Percentiles rank a stretch among this genome's conserved stretches.
These are phyloP conservation scores for Tursiops truncatus DNA, from an alignment of 2,113 vertebrate species.

Conservation along the genomic window DNA sequence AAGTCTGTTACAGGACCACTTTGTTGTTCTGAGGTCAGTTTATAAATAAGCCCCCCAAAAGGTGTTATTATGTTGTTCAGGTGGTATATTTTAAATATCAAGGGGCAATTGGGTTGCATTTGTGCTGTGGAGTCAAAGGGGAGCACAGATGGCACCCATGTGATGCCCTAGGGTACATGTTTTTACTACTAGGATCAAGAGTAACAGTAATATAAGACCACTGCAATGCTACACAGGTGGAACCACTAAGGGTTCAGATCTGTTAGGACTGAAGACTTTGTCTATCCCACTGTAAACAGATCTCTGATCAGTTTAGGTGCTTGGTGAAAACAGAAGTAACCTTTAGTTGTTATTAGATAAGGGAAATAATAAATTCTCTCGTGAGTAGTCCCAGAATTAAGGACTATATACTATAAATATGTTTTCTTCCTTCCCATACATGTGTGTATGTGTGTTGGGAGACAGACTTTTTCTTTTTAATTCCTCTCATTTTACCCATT, in stretches of 20 bases:
- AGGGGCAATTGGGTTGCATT: not conserved
- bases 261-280: not conserved
- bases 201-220: not conserved
- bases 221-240: accelerated
- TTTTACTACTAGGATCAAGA: not conserved
- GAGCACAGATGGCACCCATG: not conserved
- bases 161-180: not conserved
- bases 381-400: not conserved
- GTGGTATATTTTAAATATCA: not conserved
- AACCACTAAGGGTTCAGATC: not conserved
- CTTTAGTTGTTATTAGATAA: not conserved
- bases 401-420: not conserved
- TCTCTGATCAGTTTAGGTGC: not conserved
- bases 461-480: not conserved
- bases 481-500: not conserved
- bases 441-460: not conserved
- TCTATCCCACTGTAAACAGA: not conserved
- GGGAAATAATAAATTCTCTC: not conserved
- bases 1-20: not conserved
- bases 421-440: not conserved
- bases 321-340: not conserved
- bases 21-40: not conserved
- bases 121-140: not conserved
- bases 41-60: not conserved
- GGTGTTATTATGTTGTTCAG: not conserved